Conservation (phyloP, 2,113 vertebrate genomes). For the Pao palembangensis region DNA sequence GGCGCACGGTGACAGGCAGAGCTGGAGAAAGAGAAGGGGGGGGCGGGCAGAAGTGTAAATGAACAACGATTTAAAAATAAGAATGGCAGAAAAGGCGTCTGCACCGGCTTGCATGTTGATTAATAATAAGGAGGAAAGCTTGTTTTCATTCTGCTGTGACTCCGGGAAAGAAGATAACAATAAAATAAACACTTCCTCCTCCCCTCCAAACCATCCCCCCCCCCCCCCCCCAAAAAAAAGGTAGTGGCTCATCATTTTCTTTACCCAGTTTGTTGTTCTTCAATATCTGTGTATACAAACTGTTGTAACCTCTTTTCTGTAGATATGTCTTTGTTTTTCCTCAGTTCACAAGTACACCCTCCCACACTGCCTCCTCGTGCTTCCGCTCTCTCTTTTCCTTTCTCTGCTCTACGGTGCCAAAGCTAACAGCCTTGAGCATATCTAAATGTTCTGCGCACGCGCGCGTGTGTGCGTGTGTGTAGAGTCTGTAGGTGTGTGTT, state of each 20-base stretch:
- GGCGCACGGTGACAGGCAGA: constrained; percentile 68
- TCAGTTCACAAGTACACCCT: constrained; percentile 39
- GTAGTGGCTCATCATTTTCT: not conserved
- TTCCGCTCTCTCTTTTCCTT: constrained; percentile 14
- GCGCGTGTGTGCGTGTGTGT: constrained; percentile 7
- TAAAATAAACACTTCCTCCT: constrained; percentile 6
- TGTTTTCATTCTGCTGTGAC: constrained; percentile 24
- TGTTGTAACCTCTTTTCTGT: constrained; percentile 32
- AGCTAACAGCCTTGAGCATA: constrained; percentile 49
- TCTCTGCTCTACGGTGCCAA: constrained; percentile 35
- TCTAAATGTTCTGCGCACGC: constrained; percentile 3
- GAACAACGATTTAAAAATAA: constrained; percentile 38
- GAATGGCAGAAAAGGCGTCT: too few species aligned
- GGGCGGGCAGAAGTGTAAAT: constrained; percentile 36
- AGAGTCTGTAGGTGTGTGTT: constrained; percentile 27
- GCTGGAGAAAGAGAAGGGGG: constrained; percentile 16
- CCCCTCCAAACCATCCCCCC: not conserved
- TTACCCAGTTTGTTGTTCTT: constrained; percentile 11
- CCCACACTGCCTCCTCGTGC: constrained; percentile 40
- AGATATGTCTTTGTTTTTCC: constrained; percentile 26
- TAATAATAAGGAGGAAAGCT: constrained; percentile 2
- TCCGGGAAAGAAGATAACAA: constrained; percentile 4
- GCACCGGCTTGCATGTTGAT: not conserved
- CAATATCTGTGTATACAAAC: constrained; percentile 17
- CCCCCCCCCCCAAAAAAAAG: constrained; percentile 3